Evolutionary conservation across 2,888 invertebrate species (phyloP).

Genomic region (Xestia xanthographa): DNA sequence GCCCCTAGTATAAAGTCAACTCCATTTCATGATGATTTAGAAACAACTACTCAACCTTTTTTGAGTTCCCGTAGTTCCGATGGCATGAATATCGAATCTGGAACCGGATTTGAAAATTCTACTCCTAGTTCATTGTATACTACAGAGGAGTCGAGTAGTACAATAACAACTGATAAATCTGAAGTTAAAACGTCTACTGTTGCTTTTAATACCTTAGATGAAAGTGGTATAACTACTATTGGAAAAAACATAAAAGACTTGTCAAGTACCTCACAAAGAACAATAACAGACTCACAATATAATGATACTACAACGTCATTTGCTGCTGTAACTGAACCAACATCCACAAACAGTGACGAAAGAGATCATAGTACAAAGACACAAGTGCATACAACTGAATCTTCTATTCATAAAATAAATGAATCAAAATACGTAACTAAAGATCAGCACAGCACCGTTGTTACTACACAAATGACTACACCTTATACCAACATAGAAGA

Average conservation of each 20-base stretch:
- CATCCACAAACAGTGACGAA: conserved; percentile 11
- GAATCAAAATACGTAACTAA: conserved; percentile 38
- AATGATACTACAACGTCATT: conserved; percentile 20
- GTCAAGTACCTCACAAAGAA: conserved; percentile 10
- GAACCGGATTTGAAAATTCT: conserved; percentile 6
- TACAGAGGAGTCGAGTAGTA: conserved; percentile 20
- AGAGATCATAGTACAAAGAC: conserved; percentile 39
- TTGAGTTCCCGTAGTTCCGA: conserved; percentile 9
- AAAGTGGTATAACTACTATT: conserved; percentile 5
- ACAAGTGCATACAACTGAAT: conserved; percentile 37
- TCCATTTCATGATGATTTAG: conserved; percentile 19
- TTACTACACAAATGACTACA: conserved; percentile 61
- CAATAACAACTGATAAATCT: conserved; percentile 3
- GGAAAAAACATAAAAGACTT: conserved; percentile 6
- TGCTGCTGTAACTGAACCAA: conserved; percentile 5
- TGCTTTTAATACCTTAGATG: not conserved
- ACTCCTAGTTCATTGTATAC: conserved; percentile 5
- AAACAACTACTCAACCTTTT: conserved; percentile 17
- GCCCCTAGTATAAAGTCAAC: conserved; percentile 13
- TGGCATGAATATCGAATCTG: not conserved
- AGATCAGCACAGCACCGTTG: conserved; percentile 40
- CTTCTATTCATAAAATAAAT: conserved; percentile 37
- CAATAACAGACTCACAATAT: conserved; percentile 5
- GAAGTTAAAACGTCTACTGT: conserved; percentile 25
- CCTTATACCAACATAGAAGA: conserved; percentile 61